phyloP scores from a whole-genome alignment of 2,888 invertebrate genomes.

The Drosophila neoperkinsi region DNA sequence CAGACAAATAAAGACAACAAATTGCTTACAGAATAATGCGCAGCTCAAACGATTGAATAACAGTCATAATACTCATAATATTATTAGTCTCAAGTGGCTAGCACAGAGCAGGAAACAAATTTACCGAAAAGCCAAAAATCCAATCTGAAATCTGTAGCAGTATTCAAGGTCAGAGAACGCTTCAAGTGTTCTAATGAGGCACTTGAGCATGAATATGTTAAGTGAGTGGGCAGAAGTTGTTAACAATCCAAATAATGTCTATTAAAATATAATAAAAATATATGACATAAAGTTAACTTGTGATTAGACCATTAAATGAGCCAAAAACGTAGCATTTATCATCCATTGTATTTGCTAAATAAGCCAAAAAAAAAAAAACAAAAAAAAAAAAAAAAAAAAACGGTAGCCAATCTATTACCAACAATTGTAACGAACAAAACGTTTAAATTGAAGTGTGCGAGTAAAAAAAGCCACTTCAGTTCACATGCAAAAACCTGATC shows the following conservation, averaged over 20 bases:
- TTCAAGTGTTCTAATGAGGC: conserved; percentile 44
- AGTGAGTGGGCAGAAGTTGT: conserved; percentile 39
- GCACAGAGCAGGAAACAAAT: conserved; percentile 62
- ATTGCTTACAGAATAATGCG: conserved; percentile 30
- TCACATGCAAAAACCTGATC: conserved; percentile 62
- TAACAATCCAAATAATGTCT: conserved; percentile 7
- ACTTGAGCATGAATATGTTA: conserved; percentile 41
- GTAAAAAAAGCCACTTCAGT: conserved; percentile 52
- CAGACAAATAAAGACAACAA: neutral
- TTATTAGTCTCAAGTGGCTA: conserved; percentile 48
- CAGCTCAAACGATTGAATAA: conserved; percentile 27
- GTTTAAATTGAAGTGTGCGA: conserved; percentile 17
- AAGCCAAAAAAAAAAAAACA: neutral
- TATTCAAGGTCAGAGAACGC: conserved; percentile 57
- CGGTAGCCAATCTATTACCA: conserved; percentile 42
- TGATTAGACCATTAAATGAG: conserved; percentile 11
- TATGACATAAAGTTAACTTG: neutral
- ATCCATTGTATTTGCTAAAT: conserved; percentile 15
- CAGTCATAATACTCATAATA: conserved; percentile 10
- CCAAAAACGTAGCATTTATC: conserved; percentile 1
- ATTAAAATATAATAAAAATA: conserved; percentile 5
- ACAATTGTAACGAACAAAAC: conserved; percentile 33
- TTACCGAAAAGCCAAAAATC: conserved; percentile 17
- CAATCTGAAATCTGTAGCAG: conserved; percentile 45
- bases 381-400: conserved; percentile 13